Evolutionary conservation across 2,797 vertebrate genomes (phyloP).

Genomic region (Arnoldichthys spilopterus): DNA sequence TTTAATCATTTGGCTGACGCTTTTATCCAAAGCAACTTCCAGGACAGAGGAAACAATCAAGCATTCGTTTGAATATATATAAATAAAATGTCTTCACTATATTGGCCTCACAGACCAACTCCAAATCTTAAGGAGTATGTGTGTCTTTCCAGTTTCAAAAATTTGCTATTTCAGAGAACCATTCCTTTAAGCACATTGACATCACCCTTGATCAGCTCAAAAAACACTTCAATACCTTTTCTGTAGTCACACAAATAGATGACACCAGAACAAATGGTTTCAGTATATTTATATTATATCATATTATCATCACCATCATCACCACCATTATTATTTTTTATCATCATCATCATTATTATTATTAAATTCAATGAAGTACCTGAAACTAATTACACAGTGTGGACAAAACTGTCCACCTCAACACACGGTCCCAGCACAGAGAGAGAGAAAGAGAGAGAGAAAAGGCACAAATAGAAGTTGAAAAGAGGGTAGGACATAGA

Average conservation of each 20-base stretch:
- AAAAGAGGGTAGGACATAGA: constrained; percentile 57
- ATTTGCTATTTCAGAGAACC: neutral
- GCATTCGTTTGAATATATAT: too few species aligned
- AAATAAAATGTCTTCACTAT: too few species aligned
- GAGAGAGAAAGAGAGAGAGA: constrained; percentile 66
- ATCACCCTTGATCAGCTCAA: neutral
- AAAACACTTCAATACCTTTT: neutral
- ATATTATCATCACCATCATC: constrained; percentile 56
- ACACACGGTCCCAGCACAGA: constrained; percentile 80
- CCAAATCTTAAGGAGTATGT: too few species aligned
- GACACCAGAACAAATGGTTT: constrained; percentile 65
- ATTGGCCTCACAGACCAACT: too few species aligned
- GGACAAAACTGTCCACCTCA: constrained; percentile 66
- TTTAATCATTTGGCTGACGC: too few species aligned
- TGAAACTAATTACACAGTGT: constrained; percentile 81
- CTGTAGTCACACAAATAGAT: constrained; percentile 41
- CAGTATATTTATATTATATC: constrained; percentile 85
- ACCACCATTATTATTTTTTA: constrained; percentile 52
- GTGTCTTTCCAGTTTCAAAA: neutral
- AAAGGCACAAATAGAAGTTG: constrained; percentile 74
- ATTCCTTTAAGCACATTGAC: neutral
- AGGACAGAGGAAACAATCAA: too few species aligned
- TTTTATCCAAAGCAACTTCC: too few species aligned
- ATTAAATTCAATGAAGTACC: constrained; percentile 83
- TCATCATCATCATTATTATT: constrained; percentile 63